These are phyloP conservation scores for Lepus timidus DNA, from an alignment of 2,113 vertebrate genomes.

Conservation along the genomic window DNA sequence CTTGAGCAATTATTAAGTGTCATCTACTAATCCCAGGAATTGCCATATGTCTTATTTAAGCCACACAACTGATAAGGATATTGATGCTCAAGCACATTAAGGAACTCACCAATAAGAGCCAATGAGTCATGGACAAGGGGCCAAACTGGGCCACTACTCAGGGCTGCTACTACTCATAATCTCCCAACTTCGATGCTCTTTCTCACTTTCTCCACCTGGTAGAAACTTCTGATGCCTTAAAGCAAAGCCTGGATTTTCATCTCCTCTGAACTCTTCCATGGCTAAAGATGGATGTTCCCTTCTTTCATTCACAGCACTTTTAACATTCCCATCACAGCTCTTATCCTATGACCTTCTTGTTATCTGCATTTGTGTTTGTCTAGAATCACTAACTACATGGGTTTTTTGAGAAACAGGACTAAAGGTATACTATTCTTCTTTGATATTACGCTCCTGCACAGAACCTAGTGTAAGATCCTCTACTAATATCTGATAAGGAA, in stretches of 20 bases:
- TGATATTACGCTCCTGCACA: background rate
- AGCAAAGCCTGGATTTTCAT: background rate
- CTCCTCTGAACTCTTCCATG: background rate
- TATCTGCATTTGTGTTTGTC: background rate
- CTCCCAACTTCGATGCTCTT: background rate
- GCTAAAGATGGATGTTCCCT: background rate
- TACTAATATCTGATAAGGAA: background rate
- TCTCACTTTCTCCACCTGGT: background rate
- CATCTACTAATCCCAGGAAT: background rate
- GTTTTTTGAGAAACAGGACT: background rate
- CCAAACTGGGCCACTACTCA: background rate
- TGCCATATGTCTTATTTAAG: background rate
- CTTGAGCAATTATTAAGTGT: background rate
- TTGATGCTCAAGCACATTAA: background rate
- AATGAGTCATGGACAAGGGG: background rate
- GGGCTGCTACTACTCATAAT: background rate
- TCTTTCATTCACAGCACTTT: background rate
- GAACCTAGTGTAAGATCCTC: background rate
- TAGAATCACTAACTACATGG: background rate
- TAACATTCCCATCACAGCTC: background rate
- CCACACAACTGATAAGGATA: background rate
- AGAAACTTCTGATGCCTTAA: background rate
- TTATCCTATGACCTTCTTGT: background rate
- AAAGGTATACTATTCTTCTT: conserved; percentile 1
- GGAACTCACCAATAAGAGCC: background rate